phyloP scores from a whole-genome alignment of 2,888 invertebrate genomes.

The Gari tellinella region DNA sequence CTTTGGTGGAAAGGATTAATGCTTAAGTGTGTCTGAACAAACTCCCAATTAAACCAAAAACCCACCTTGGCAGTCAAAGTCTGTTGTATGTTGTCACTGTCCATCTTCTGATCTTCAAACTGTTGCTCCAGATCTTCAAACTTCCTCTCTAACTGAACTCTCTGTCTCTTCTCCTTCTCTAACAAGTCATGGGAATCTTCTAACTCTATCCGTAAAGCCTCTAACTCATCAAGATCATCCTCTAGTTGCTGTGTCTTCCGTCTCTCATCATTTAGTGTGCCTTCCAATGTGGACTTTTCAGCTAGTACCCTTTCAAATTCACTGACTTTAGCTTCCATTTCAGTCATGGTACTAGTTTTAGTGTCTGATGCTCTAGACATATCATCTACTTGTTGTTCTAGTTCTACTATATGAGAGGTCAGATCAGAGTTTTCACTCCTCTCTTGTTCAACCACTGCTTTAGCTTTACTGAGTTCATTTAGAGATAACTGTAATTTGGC shows the following conservation, averaged over 20 bases:
- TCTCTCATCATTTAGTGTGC: constrained; percentile 50
- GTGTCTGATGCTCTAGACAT: constrained; percentile 55
- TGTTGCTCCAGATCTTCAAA: constrained; percentile 73
- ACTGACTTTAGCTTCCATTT: constrained; percentile 55
- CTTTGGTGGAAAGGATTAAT: too few relatives aligned
- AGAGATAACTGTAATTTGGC: constrained; percentile 74
- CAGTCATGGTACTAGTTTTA: constrained; percentile 52
- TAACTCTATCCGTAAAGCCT: constrained; percentile 62
- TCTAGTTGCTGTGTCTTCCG: constrained; percentile 42
- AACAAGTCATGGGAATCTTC: constrained; percentile 64
- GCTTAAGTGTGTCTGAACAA: too few relatives aligned
- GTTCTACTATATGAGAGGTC: constrained; percentile 62
- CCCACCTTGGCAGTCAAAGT: constrained; percentile 68
- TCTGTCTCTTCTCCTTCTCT: constrained; percentile 63
- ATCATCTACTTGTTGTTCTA: constrained; percentile 65
- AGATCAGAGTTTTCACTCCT: constrained; percentile 71
- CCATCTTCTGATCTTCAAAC: constrained; percentile 73
- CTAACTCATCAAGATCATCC: constrained; percentile 63
- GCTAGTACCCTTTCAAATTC: constrained; percentile 61
- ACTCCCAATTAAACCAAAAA: not conserved
- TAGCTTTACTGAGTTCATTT: constrained; percentile 73
- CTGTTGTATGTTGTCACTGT: constrained; percentile 73
- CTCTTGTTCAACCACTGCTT: constrained; percentile 69
- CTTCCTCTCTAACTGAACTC: constrained; percentile 64
- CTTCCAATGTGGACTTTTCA: constrained; percentile 55